Percentiles rank a stretch among this genome's conserved stretches.
phyloP scores from a whole-genome alignment of 2,888 invertebrate species.

The Conomelus anceps region DNA sequence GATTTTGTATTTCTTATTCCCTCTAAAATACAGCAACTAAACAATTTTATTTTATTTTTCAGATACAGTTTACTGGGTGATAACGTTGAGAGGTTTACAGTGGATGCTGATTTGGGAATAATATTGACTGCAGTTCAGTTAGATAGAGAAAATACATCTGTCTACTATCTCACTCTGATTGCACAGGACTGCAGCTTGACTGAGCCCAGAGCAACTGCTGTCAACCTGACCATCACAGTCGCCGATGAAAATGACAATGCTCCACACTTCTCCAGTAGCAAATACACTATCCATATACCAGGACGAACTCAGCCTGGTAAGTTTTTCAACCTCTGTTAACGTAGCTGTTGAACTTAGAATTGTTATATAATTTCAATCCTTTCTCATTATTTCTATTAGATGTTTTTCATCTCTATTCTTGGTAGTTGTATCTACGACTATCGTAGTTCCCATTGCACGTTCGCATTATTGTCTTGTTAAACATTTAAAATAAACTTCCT shows the following conservation, averaged over 20 bases:
- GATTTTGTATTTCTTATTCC: background rate
- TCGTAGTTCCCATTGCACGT: too few relatives aligned
- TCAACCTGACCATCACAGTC: conserved; percentile 72
- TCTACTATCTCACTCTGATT: conserved; percentile 74
- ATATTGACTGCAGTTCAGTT: conserved; percentile 65
- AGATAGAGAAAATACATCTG: conserved; percentile 70
- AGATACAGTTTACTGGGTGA: conserved; percentile 76
- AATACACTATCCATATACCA: conserved; percentile 74
- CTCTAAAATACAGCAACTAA: background rate
- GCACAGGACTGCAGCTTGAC: conserved; percentile 85
- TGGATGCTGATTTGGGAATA: conserved; percentile 70
- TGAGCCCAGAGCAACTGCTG: conserved; percentile 73
- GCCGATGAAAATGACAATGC: conserved; percentile 81
- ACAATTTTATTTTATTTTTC: conserved; percentile 26
- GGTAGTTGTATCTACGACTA: too few relatives aligned
- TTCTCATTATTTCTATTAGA: too few relatives aligned
- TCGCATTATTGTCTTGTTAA: too few relatives aligned
- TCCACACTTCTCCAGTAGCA: conserved; percentile 65
- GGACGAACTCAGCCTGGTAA: conserved; percentile 67
- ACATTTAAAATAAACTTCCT: too few relatives aligned
- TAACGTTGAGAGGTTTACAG: conserved; percentile 69
- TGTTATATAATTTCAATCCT: too few relatives aligned
- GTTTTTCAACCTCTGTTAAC: too few relatives aligned
- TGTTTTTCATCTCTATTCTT: too few relatives aligned
- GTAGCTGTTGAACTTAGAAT: too few relatives aligned